A percentile compares a stretch with the other conserved stretches of the same genome.
Evolutionary conservation across 2,113 vertebrate species (phyloP).

Genomic region (Ancistrus triradiatus): DNA sequence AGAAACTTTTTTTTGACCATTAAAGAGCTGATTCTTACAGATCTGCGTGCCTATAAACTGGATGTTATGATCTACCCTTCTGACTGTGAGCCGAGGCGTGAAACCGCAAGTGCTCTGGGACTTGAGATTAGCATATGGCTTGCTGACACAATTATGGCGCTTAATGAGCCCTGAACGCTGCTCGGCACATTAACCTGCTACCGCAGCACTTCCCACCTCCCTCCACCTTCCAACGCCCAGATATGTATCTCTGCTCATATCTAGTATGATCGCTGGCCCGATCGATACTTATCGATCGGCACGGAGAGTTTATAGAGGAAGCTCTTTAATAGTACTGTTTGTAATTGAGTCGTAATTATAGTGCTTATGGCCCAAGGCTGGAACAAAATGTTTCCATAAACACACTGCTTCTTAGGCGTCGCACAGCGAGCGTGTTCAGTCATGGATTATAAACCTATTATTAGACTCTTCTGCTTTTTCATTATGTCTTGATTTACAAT

Average conservation of each 20-base stretch:
- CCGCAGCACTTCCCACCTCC: constrained; percentile 26
- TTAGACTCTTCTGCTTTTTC: too few relatives aligned
- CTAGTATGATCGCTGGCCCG: background rate
- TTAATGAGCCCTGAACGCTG: constrained; percentile 53
- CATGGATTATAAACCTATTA: too few relatives aligned
- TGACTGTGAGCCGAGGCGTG: constrained; percentile 10
- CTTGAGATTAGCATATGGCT: constrained; percentile 37
- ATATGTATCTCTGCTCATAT: constrained; percentile 27
- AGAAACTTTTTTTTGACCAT: background rate
- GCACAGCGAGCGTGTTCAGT: too few relatives aligned
- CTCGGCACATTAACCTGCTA: constrained; percentile 37
- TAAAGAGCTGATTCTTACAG: background rate
- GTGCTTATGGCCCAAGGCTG: too few relatives aligned
- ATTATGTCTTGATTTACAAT: too few relatives aligned
- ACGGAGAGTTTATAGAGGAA: background rate
- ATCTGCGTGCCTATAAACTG: constrained; percentile 12
- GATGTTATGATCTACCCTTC: constrained; percentile 39
- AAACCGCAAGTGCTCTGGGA: constrained; percentile 26
- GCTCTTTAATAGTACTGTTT: constrained; percentile 5
- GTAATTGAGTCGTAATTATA: constrained; percentile 16
- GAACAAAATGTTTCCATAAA: too few relatives aligned
- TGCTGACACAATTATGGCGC: constrained; percentile 48
- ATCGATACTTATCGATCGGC: constrained; percentile 34
- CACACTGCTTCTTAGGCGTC: too few relatives aligned
- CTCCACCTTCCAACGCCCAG: constrained; percentile 26